Conservation (phyloP, 64 coral and sea anemone species). For the Astreopora myriophthalma region DNA sequence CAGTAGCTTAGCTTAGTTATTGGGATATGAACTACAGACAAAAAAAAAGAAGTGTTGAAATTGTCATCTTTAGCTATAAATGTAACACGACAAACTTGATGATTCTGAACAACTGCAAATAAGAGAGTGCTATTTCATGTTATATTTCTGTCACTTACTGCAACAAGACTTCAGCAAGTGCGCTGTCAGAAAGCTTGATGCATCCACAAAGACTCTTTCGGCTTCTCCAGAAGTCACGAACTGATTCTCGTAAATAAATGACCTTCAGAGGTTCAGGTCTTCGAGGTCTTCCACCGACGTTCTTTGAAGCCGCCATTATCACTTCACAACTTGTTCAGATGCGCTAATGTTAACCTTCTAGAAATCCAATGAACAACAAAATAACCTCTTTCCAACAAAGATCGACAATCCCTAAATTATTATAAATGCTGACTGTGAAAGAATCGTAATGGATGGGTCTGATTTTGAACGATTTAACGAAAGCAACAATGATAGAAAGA, state of each 20-base stretch:
- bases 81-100: too few relatives aligned
- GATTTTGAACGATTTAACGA: not conserved
- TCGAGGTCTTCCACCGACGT: not conserved
- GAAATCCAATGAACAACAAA: not conserved
- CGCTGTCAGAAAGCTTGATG: not conserved
- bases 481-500: not conserved
- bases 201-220: not conserved
- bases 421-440: not conserved
- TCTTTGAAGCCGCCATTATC: not conserved
- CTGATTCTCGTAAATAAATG: conserved; percentile 16
- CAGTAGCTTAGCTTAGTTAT: too few relatives aligned
- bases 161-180: not conserved
- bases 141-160: not conserved
- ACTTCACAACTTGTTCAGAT: not conserved
- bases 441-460: not conserved
- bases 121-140: too few relatives aligned
- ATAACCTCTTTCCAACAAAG: not conserved
- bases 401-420: not conserved
- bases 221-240: not conserved
- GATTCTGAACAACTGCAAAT: too few relatives aligned
- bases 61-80: too few relatives aligned
- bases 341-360: not conserved
- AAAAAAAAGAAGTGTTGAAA: too few relatives aligned
- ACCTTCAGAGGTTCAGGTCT: not conserved
- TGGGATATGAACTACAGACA: too few relatives aligned